Evolutionary conservation across 2,888 invertebrate genomes (phyloP), one percentile per base, ranked within the genome.

Genomic region (Punctoribates punctum): DNA sequence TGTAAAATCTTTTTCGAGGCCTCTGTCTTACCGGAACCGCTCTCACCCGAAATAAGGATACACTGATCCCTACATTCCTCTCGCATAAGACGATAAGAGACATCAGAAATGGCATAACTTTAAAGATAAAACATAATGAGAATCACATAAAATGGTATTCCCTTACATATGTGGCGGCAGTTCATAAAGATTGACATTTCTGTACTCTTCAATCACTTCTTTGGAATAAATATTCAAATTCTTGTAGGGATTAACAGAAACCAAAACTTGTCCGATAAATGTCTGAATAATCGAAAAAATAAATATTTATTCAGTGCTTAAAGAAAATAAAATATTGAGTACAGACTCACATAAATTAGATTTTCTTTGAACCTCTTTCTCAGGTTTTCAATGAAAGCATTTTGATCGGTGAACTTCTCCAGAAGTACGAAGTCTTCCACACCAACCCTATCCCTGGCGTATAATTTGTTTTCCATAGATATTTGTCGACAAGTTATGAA

Each of bases 1-100:
- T 94, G 93, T 97, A 99, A 97, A 80, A 99, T 97, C 83, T 97
- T 96, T 87, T 99, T 99, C 77, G 96, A 96, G 0, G 98, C 96
- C 84, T 99, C 98, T 8, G 98, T 99, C 86, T 99, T 99, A 48
- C 98, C 99, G 27, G 96, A 91, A 1, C 99, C 99, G 0, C 96
- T 96, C 85, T 99, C 98, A 78, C 87, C 86, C 86, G 77, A 25
- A 65, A 99, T 99, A 51, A 99, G 92, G 79, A 99, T 96, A 84
- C 98, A 99, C 6, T 96, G 96, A 86, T 98, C 96, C 81, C 90
- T 89, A 70, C 93, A 91, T 84, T 89, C 88, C 83, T 96, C 91
- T 83, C 96, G 91, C 88, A 99, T 91, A 77, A 93, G 91, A 84
- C 93, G 90, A 84, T 98, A 96, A 73, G 96, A 96, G 9, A 94